phyloP scores from a whole-genome alignment of 1,140 invertebrate genomes.

The Mylabris phalerata region DNA sequence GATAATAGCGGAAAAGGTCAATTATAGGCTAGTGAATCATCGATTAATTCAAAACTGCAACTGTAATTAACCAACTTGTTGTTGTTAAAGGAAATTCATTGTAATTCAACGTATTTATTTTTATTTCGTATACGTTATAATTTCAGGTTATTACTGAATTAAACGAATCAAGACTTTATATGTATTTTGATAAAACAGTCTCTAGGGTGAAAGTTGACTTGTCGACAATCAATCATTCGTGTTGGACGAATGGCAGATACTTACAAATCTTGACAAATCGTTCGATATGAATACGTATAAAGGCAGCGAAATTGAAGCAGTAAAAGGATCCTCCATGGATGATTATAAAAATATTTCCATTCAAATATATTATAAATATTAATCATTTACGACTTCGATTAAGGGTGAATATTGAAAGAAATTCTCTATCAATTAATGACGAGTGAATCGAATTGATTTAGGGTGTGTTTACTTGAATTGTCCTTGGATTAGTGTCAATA shows the following conservation, averaged over 20 bases:
- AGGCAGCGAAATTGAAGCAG: slow-evolving; percentile 16
- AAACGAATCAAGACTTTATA: slow-evolving; percentile 31
- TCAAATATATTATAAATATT: slow-evolving; percentile 7
- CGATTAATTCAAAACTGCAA: not conserved
- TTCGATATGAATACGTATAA: slow-evolving; percentile 32
- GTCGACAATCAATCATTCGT: slow-evolving; percentile 32
- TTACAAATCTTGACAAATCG: slow-evolving; percentile 40
- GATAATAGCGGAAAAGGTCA: not conserved
- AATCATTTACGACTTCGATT: not conserved
- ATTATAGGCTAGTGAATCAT: slow-evolving; percentile 3
- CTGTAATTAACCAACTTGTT: too few relatives aligned
- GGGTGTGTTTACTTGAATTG: too few relatives aligned
- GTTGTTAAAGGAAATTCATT: too few relatives aligned
- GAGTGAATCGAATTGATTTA: too few relatives aligned
- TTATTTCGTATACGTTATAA: not conserved
- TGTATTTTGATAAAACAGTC: slow-evolving; percentile 34
- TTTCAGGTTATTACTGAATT: slow-evolving; percentile 32
- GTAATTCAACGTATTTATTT: too few relatives aligned
- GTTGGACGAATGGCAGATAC: slow-evolving; percentile 23
- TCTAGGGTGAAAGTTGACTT: slow-evolving; percentile 30
- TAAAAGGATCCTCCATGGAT: slow-evolving; percentile 9
- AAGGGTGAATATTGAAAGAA: too few relatives aligned
- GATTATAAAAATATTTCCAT: slow-evolving; percentile 12
- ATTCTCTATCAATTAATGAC: too few relatives aligned
- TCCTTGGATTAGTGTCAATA: too few relatives aligned